Conservation (phyloP, 37 sponge, comb jelly and placozoan genomes). For the Theonella swinhoei region DNA sequence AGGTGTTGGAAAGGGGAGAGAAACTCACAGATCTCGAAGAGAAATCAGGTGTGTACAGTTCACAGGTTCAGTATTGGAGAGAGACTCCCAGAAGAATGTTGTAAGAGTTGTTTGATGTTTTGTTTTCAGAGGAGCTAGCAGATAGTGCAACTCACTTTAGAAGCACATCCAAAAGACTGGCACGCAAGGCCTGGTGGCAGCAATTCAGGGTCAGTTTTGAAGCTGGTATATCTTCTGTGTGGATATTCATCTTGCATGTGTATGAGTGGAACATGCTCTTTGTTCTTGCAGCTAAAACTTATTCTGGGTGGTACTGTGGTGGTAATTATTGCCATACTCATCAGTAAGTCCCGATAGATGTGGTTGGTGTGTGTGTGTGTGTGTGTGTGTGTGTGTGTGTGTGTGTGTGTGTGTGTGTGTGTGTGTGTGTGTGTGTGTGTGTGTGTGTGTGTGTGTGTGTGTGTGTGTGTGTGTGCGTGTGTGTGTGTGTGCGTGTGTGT, state of each 20-base stretch:
- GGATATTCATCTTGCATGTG: too few species aligned
- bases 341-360: constrained; percentile 31
- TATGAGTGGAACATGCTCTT: too few species aligned
- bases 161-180: constrained; percentile 45
- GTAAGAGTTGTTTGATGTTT: too few species aligned
- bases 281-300: constrained; percentile 45
- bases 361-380: not conserved
- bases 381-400: not conserved
- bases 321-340: constrained; percentile 42
- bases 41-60: constrained; percentile 63
- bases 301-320: constrained; percentile 40
- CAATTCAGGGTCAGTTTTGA: constrained; percentile 44
- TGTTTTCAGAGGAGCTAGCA: constrained; percentile 48
- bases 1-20: constrained; percentile 77
- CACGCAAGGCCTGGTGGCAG: constrained; percentile 78
- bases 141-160: constrained; percentile 75
- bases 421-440: too few species aligned
- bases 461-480: too few species aligned
- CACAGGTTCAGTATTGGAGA: too few species aligned
- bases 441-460: too few species aligned
- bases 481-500: too few species aligned
- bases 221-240: not conserved
- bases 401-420: too few species aligned
- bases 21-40: constrained; percentile 67
- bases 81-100: too few species aligned